These are phyloP conservation scores for Eretmodus cyanostictus DNA, from an alignment of 2,113 vertebrate genomes.

Conservation along the genomic window DNA sequence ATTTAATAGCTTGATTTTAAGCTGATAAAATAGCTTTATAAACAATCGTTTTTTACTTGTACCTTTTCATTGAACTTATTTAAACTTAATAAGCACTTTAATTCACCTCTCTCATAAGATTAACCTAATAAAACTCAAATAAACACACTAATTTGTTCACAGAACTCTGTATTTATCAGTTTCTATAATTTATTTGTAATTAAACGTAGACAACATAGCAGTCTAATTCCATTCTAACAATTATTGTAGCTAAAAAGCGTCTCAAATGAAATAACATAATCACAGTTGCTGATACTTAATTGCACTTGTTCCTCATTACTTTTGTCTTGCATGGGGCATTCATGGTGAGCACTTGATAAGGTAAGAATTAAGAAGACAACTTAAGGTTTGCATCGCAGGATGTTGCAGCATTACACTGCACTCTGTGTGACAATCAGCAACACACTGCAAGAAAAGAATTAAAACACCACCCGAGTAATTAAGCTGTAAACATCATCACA, in stretches of 20 bases:
- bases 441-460: neutral
- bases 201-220: neutral
- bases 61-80: neutral
- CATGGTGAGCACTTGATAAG: neutral
- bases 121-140: neutral
- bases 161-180: neutral
- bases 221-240: neutral
- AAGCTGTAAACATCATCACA: neutral
- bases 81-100: neutral
- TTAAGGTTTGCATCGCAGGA: neutral
- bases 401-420: neutral
- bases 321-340: neutral
- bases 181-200: neutral
- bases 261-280: neutral
- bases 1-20: neutral
- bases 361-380: neutral
- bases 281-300: neutral
- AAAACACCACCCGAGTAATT: neutral
- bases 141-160: neutral
- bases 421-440: neutral
- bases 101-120: neutral
- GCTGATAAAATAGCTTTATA: neutral
- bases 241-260: neutral
- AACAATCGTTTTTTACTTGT: neutral
- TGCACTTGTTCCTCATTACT: neutral